Evolutionary conservation across 2,888 invertebrate species (phyloP).

Genomic region (Calliphora vomitoria): DNA sequence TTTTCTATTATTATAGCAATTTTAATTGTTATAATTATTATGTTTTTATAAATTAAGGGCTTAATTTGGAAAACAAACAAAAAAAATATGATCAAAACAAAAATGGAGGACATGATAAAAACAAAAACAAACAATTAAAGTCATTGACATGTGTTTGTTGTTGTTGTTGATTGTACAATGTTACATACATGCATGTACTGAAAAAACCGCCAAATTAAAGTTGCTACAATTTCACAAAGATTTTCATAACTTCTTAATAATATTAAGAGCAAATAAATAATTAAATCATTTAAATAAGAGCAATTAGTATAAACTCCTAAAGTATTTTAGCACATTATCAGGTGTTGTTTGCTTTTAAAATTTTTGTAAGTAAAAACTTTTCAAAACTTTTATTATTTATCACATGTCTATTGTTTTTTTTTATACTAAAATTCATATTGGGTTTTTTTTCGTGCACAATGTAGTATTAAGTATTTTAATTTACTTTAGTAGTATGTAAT

Average conservation of each 20-base stretch:
- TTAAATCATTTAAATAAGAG: neutral
- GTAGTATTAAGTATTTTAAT: neutral
- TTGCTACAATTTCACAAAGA: neutral
- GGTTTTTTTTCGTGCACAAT: neutral
- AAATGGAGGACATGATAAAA: too few relatives aligned
- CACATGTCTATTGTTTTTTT: neutral
- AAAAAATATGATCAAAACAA: too few relatives aligned
- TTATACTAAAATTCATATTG: neutral
- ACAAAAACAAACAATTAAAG: too few relatives aligned
- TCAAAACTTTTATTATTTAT: neutral
- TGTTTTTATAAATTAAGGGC: too few relatives aligned
- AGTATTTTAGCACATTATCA: slow-evolving; percentile 12
- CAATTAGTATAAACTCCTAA: neutral
- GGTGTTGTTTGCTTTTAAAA: neutral
- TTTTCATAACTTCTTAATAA: neutral
- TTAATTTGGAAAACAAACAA: too few relatives aligned
- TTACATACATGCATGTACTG: too few relatives aligned
- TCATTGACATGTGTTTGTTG: too few relatives aligned
- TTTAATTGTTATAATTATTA: too few relatives aligned
- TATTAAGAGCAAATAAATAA: neutral
- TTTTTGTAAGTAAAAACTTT: neutral
- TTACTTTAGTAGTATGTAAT: neutral
- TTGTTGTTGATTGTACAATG: too few relatives aligned
- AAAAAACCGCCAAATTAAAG: too few relatives aligned
- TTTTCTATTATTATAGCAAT: too few relatives aligned